Percentiles rank a stretch among this genome's conserved stretches.
Evolutionary conservation across 2,113 vertebrate genomes (phyloP).

Genomic region (Chunga burmeisteri): DNA sequence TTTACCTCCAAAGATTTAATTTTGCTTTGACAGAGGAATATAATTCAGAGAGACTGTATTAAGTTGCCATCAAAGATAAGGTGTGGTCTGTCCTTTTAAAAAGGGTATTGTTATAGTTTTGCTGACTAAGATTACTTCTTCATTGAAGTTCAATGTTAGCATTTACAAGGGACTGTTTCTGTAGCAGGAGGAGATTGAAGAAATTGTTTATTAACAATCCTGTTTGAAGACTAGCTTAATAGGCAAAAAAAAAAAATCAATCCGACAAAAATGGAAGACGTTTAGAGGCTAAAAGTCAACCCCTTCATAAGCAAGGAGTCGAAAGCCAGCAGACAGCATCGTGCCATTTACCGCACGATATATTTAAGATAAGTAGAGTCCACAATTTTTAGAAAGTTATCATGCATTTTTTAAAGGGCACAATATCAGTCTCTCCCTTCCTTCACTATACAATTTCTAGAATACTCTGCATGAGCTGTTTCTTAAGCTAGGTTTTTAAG

Average conservation of each 20-base stretch:
- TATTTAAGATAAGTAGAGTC: background rate
- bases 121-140: background rate
- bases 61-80: constrained; percentile 4
- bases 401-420: constrained; percentile 18
- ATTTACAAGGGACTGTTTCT: background rate
- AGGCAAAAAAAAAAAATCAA: constrained; percentile 1
- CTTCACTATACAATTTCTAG: background rate
- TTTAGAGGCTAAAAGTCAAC: constrained; percentile 5
- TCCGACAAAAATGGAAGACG: background rate
- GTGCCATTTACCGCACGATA: background rate
- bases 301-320: background rate
- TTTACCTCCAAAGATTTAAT: background rate
- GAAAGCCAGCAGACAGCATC: background rate
- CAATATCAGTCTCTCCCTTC: background rate
- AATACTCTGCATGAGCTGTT: background rate
- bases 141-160: background rate
- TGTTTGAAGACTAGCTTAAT: constrained; percentile 25
- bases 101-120: background rate
- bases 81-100: background rate
- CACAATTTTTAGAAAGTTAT: background rate
- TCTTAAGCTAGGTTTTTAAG: background rate
- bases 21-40: background rate
- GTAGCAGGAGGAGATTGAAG: background rate
- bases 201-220: background rate
- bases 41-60: background rate